phyloP scores from a whole-genome alignment of 2,888 invertebrate genomes.

The Gerris lacustris region DNA sequence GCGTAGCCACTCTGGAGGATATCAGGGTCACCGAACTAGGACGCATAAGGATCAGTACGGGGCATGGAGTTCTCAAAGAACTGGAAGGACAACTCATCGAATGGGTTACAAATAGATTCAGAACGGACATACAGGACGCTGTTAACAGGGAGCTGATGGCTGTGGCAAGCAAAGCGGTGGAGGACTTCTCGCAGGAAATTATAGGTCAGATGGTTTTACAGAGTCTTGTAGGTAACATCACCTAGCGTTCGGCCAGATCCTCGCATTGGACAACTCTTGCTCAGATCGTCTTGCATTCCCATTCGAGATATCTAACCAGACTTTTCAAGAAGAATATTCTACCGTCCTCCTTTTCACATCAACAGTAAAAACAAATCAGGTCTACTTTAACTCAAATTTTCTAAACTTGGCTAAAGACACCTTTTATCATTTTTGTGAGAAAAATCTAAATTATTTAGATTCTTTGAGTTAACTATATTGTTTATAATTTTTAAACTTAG shows the following conservation, averaged over 20 bases:
- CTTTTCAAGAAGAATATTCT: neutral
- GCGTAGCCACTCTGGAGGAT: neutral
- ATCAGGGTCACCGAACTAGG: slow-evolving; percentile 6
- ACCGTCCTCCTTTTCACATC: neutral
- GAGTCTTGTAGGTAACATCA: slow-evolving; percentile 6
- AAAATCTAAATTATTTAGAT: no score
- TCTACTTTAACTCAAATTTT: neutral
- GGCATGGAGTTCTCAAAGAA: neutral
- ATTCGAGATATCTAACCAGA: neutral
- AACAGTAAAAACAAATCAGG: neutral
- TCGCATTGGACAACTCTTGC: slow-evolving; percentile 3
- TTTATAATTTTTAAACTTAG: no score
- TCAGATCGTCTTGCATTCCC: neutral
- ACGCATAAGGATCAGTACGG: neutral
- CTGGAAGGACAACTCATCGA: neutral
- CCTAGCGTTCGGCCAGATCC: neutral
- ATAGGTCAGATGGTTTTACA: neutral
- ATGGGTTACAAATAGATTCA: neutral
- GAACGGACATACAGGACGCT: neutral
- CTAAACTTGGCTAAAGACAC: no score
- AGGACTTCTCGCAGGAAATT: neutral
- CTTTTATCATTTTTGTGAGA: no score
- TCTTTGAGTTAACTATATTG: no score
- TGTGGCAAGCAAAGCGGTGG: neutral
- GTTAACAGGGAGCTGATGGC: neutral